phyloP scores from a whole-genome alignment of 2,113 vertebrate genomes.

The Mobula birostris region DNA sequence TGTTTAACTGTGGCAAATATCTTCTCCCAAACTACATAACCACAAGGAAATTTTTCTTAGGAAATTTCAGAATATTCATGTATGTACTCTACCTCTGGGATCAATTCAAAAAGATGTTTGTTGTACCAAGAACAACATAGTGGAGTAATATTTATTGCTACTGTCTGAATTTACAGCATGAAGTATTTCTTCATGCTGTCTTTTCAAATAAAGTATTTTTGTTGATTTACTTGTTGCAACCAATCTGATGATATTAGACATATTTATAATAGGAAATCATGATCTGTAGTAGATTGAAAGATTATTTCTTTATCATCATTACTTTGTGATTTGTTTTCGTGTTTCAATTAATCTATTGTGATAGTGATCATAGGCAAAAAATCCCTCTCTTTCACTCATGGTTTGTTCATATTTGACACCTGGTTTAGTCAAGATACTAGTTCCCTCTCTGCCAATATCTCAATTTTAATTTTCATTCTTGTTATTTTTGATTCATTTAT shows the following conservation, averaged over 20 bases:
- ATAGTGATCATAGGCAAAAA: not conserved
- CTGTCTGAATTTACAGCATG: not conserved
- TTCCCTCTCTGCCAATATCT: not conserved
- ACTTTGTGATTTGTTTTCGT: not conserved
- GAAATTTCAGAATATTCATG: conserved; percentile 23
- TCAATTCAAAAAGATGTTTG: not conserved
- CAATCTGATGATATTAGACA: not conserved
- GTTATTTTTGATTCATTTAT: not conserved
- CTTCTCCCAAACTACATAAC: conserved; percentile 5
- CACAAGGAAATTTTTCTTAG: not conserved
- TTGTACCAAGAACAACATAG: not conserved
- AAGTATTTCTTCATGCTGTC: not conserved
- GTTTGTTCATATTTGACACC: not conserved
- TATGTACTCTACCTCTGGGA: not conserved
- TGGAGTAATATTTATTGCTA: not conserved
- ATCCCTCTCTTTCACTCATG: not conserved
- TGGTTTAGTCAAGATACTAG: not conserved
- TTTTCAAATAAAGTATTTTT: not conserved
- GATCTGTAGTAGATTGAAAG: not conserved
- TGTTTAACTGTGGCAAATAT: conserved; percentile 22
- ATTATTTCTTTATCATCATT: not conserved
- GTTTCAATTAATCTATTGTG: not conserved
- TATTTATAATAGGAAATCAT: not conserved
- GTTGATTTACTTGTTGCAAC: not conserved
- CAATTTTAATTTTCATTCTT: not conserved